A percentile compares a stretch with the other conserved stretches of the same genome.
Evolutionary conservation across 2,797 vertebrate species (phyloP).

Genomic region (Varecia variegata): DNA sequence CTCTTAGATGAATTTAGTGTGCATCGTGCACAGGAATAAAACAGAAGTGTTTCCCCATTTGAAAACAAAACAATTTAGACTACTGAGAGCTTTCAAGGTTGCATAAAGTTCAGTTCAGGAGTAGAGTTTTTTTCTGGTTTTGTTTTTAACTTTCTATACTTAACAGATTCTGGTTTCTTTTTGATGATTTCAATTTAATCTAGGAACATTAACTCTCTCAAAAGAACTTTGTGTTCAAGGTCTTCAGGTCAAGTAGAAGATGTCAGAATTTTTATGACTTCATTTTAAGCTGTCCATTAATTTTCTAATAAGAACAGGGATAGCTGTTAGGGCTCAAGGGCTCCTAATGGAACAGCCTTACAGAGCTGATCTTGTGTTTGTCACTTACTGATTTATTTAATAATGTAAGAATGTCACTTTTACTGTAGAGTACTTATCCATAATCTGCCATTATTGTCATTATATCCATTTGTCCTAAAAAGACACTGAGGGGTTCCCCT

Average conservation of each 20-base stretch:
- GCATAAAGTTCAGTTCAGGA: neutral
- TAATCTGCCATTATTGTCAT: neutral
- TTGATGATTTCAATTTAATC: neutral
- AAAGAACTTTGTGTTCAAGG: slow-evolving; percentile 42
- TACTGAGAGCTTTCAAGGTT: neutral
- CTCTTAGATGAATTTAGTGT: neutral
- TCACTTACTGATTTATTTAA: neutral
- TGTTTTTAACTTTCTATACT: neutral
- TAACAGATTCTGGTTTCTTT: neutral
- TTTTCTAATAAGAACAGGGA: slow-evolving; percentile 42
- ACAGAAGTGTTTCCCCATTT: neutral
- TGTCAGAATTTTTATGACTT: neutral
- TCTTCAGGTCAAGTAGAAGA: slow-evolving; percentile 25
- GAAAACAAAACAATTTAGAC: slow-evolving; percentile 21
- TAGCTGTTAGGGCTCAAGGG: neutral
- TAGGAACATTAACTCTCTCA: neutral
- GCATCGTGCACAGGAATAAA: neutral
- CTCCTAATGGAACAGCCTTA: neutral
- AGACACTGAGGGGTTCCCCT: neutral
- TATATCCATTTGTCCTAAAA: neutral
- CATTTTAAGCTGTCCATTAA: neutral
- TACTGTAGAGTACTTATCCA: neutral
- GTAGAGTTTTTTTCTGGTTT: neutral
- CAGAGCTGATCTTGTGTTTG: neutral
- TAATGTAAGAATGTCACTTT: neutral